Conservation (phyloP, 1,140 invertebrate genomes). For the Chrysoperla carnea region DNA sequence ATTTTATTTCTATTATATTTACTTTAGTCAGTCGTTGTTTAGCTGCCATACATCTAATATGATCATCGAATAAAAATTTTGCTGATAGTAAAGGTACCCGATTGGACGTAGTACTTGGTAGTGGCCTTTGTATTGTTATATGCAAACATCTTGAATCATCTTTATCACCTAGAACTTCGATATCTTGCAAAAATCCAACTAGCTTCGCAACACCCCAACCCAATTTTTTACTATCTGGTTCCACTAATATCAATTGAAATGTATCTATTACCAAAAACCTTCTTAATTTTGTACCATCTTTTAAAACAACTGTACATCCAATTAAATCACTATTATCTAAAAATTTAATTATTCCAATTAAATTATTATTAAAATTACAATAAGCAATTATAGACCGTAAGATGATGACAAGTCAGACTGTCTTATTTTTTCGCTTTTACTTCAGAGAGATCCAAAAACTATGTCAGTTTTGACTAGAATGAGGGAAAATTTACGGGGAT, state of each 20-base stretch:
- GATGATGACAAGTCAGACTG: no score
- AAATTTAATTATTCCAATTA: conserved; percentile 14
- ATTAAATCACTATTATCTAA: conserved; percentile 94
- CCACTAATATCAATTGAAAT: conserved; percentile 88
- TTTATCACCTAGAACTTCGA: conserved; percentile 77
- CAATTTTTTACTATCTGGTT: conserved; percentile 79
- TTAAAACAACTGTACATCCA: conserved; percentile 80
- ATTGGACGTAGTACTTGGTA: conserved; percentile 37
- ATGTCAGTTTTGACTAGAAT: no score
- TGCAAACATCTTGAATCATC: conserved; percentile 93
- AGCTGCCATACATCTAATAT: conserved; percentile 94
- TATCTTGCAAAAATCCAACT: conserved; percentile 71
- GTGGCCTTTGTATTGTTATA: conserved; percentile 79
- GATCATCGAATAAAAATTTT: conserved; percentile 96
- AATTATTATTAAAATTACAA: no score
- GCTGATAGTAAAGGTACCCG: conserved; percentile 67
- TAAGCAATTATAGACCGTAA: not conserved
- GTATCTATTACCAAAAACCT: conserved; percentile 90
- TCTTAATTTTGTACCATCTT: conserved; percentile 76
- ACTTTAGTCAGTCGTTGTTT: conserved; percentile 69
- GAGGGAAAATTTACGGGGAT: no score
- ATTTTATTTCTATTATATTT: conserved; percentile 1
- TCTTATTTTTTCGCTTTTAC: no score
- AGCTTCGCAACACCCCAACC: conserved; percentile 96
- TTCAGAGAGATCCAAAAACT: no score